Base-by-base conservation (phyloP, 2,888 invertebrate genomes). In the Nomada flava region DNA sequence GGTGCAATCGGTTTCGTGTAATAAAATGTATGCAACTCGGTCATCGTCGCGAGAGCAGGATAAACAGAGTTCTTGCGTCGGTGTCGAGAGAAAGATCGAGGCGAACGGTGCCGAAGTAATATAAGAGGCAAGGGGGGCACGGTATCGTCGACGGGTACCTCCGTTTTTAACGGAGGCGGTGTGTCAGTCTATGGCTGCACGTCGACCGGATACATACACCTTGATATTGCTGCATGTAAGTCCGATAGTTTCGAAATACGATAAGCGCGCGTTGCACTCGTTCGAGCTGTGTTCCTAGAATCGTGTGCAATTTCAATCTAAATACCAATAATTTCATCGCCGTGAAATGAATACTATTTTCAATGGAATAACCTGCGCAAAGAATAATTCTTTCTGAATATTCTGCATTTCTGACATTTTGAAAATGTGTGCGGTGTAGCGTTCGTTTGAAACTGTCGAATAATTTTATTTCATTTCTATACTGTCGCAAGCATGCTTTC, bases 171-270 rank as follows among this genome's bases (percentile, higher is more conserved):
- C 78, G 76, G 81, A 87, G 82, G 68, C 82, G 69, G 78, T 76
- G 85, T 85, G 81, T 87, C 90, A 90, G 90, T 90, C 87, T 84
- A 89, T 89, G 90, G 85, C 84, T 82, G 88, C 69, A 80, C 88
- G 87, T 89, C 87, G 89, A 81, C 85, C 85, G 83, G 90, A 85
- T 84, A 84, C 80, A 85, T 82, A 78, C 80, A 89, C 82, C 85
- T 81, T 84, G 55, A 78, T 73, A 85, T 76, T 74, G 81, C 80
- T 82, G 84, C 84, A 89, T 79, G 89, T 89, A 86, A 89, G 89
- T 89, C 77, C 18, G 26, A 63, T 20, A 20, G 68, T 79, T 69
- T 59, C 69, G 71, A 75, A 76, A 83, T 55, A 62, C 80, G 60
- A 72, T 69, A 60, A 76, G 29, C 62, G 42, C 20, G 23, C 20